Conservation (phyloP, 2,113 vertebrate genomes). For the Hucho hucho region DNA sequence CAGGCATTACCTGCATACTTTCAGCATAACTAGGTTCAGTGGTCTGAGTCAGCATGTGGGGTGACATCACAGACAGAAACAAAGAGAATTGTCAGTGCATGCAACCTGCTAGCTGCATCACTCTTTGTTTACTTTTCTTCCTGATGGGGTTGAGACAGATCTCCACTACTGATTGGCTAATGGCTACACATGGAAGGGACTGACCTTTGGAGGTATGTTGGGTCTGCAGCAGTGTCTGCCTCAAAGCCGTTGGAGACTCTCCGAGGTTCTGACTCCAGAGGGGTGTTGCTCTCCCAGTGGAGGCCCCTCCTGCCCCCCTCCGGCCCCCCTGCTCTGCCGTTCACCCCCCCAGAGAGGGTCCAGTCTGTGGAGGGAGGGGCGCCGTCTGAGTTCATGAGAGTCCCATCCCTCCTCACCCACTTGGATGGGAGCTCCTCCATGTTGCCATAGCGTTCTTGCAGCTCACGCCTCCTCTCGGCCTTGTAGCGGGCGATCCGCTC, state of each 20-base stretch:
- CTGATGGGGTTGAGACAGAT: not conserved
- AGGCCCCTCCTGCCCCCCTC: not conserved
- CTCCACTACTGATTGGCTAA: not conserved
- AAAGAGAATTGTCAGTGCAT: not conserved
- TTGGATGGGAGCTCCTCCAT: constrained; percentile 67
- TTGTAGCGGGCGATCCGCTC: constrained; percentile 79
- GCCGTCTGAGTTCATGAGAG: constrained; percentile 16
- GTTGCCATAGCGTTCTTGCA: constrained; percentile 67
- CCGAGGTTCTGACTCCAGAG: not conserved
- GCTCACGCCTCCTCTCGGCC: constrained; percentile 73
- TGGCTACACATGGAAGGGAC: constrained; percentile 3
- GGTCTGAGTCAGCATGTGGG: no score
- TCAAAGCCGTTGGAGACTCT: constrained; percentile 63
- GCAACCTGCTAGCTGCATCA: no score
- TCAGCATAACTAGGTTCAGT: no score
- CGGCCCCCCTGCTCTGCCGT: constrained; percentile 33
- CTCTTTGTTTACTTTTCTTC: not conserved
- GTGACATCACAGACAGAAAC: not conserved
- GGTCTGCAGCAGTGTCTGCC: constrained; percentile 37
- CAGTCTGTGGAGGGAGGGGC: constrained; percentile 13
- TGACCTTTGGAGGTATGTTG: constrained; percentile 61
- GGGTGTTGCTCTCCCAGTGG: constrained; percentile 8
- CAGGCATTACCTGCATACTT: no score
- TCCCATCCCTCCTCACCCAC: constrained; percentile 61
- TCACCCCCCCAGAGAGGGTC: constrained; percentile 27